phyloP scores from a whole-genome alignment of 2,797 vertebrate species.

The Emys orbicularis region DNA sequence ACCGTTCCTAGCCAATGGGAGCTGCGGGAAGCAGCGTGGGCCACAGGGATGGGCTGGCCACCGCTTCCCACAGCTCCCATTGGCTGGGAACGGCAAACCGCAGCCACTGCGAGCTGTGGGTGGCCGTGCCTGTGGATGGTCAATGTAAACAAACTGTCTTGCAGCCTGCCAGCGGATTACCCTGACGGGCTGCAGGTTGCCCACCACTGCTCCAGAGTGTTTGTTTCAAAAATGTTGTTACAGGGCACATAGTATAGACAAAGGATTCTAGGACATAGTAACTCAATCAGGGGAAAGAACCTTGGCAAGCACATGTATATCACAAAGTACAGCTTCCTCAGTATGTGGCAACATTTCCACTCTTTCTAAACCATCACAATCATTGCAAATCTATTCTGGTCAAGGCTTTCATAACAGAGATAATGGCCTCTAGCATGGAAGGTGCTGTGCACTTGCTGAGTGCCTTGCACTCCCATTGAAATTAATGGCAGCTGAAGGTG shows the following conservation, averaged over 20 bases:
- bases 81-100: too few relatives aligned
- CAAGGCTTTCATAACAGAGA: neutral
- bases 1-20: too few relatives aligned
- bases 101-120: too few relatives aligned
- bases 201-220: neutral
- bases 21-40: too few relatives aligned
- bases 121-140: too few relatives aligned
- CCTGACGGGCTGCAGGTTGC: too few relatives aligned
- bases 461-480: neutral
- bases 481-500: neutral
- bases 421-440: neutral
- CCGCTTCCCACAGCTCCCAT: too few relatives aligned
- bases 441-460: neutral
- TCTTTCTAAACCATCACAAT: constrained; percentile 33
- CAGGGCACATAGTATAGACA: neutral
- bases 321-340: constrained; percentile 17
- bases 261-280: constrained; percentile 50
- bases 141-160: too few relatives aligned
- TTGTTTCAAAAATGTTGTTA: constrained; percentile 48
- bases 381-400: constrained; percentile 9
- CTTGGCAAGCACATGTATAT: neutral
- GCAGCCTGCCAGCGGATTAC: too few relatives aligned
- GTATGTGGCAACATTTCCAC: constrained; percentile 10
- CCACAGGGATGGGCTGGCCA: too few relatives aligned
- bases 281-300: constrained; percentile 33